Evolutionary conservation across 2,113 vertebrate species (phyloP).

Genomic region (Clarias batrachus): DNA sequence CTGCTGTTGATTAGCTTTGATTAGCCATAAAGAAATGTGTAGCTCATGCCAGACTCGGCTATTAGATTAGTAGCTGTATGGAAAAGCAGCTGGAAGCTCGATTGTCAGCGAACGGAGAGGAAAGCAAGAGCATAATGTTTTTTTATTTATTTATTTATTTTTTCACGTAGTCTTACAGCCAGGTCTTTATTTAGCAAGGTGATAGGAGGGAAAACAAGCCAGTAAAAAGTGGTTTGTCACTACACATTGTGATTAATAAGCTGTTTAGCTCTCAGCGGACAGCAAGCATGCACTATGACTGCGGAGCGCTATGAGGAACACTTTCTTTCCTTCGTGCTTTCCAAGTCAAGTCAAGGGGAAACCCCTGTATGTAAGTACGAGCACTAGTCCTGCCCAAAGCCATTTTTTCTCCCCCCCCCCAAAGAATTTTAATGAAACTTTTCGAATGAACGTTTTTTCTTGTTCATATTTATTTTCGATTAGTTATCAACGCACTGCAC

Average conservation of each 20-base stretch:
- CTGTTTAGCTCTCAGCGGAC: constrained; percentile 3
- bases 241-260: constrained; percentile 22
- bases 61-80: not conserved
- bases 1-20: not conserved
- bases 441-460: not conserved
- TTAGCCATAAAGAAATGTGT: constrained; percentile 17
- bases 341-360: constrained; percentile 7
- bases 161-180: constrained; percentile 13
- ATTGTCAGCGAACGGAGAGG: not conserved
- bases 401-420: not conserved
- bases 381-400: not conserved
- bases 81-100: constrained; percentile 12
- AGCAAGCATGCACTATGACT: not conserved
- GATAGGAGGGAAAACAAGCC: constrained; percentile 50
- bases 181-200: constrained; percentile 49
- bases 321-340: constrained; percentile 5
- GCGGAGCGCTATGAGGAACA: not conserved
- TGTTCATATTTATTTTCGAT: not conserved
- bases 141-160: too few species aligned
- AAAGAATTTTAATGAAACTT: not conserved
- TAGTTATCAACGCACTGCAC: not conserved
- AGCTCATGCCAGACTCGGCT: not conserved
- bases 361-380: not conserved
- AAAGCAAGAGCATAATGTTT: constrained; percentile 7
- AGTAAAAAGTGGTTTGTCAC: constrained; percentile 26